A percentile compares a stretch with the other conserved stretches of the same genome.
These are phyloP conservation scores for Deroplatys truncata DNA, from an alignment of 2,888 invertebrate species.

Conservation along the genomic window DNA sequence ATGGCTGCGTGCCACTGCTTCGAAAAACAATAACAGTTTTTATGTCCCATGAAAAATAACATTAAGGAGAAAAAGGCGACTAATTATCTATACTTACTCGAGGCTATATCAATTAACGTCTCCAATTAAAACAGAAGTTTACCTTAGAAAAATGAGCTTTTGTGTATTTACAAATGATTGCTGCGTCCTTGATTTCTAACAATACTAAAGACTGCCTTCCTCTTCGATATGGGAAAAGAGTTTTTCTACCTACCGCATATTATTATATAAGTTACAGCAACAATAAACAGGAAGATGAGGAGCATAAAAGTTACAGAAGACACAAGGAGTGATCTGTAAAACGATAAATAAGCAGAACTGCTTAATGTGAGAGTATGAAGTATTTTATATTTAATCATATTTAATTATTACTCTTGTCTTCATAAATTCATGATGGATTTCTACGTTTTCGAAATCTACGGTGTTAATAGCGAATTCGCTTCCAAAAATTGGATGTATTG, in stretches of 20 bases:
- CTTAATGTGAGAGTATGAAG: background rate
- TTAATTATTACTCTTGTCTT: too few species aligned
- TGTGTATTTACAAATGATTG: background rate
- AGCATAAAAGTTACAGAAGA: background rate
- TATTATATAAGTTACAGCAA: background rate
- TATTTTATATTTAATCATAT: too few species aligned
- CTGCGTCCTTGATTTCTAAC: background rate
- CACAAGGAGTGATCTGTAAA: background rate
- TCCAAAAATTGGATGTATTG: too few species aligned
- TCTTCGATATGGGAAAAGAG: background rate
- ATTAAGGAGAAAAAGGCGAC: too few species aligned
- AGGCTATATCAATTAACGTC: too few species aligned
- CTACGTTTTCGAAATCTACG: too few species aligned
- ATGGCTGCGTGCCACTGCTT: too few species aligned
- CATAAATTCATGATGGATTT: too few species aligned
- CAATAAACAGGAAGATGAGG: background rate
- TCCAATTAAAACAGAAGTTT: background rate
- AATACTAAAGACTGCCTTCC: background rate
- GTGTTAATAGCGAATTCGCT: too few species aligned
- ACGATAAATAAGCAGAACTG: background rate
- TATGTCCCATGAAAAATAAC: too few species aligned
- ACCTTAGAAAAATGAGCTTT: background rate
- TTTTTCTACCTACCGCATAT: background rate
- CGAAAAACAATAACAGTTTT: too few species aligned
- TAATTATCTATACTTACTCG: too few species aligned